Evolutionary conservation across 2,113 vertebrate genomes (phyloP), one percentile per base, ranked within the genome.

Genomic region (Sebastes schlegelii): DNA sequence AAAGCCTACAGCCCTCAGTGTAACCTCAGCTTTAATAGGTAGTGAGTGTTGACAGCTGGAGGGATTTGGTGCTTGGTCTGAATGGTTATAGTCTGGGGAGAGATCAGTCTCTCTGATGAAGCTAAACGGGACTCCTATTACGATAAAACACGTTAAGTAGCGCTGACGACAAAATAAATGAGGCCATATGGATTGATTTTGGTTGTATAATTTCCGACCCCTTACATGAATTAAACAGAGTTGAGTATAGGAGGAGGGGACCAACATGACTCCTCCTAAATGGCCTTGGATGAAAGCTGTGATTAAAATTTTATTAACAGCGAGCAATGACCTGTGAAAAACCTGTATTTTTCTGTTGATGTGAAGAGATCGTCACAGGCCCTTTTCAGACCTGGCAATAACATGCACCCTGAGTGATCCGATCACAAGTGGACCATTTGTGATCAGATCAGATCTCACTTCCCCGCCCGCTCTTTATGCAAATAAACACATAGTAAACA

Each of bases 1-100:
- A 70, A 64, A 79, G 81, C 79, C 88, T 2, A 5, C 14, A 17
- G 64, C 66, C 78, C 14, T n/a, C 78, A 9, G 74, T 2, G 1
- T 46, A 26, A 52, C 58, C 48, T 10, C 2, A 0, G 63, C 16
- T 85, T 83, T 62, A 83, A 85, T 70, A 74, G 79, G 12, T 3
- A 16, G 70, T 21, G 68, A 78, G 64, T 45, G 86, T 49, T 72
- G 83, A 83, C 88, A 90, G 83, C 73, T 78, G 77, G 73, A 75
- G 45, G 68, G 77, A 67, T 73, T 19, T 65, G 77, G 64, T 51
- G 46, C 80, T 68, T 0, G 42, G 68, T 77, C 52, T 69, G 82
- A 61, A 55, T 11, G 43, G 4, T 75, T 40, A 43, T 19, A 65
- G 72, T 89, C 75, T 77, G 57, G 40, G 72, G 77, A 83, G 21